Evolutionary conservation across 2,888 invertebrate genomes (phyloP).

Genomic region (Petrolisthes manimaculis): DNA sequence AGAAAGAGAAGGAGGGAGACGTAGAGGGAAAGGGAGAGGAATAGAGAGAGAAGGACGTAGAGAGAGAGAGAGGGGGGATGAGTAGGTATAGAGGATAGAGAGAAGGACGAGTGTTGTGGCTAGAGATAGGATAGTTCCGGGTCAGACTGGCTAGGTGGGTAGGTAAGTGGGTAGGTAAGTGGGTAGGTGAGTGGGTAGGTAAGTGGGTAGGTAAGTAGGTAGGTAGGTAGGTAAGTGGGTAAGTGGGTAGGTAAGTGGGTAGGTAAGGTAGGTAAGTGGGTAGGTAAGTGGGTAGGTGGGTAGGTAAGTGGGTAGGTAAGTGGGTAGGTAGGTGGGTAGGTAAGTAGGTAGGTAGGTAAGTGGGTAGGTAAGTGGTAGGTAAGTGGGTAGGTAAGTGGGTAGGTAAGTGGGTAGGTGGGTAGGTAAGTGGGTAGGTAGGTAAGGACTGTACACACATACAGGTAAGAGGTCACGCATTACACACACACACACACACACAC

Average conservation of each 20-base stretch:
- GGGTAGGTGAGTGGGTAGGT: background rate
- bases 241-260: background rate
- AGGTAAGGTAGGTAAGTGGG: too few relatives aligned
- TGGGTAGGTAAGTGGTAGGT: too few relatives aligned
- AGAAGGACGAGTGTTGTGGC: background rate
- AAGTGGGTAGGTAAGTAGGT: background rate
- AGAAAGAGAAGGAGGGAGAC: background rate
- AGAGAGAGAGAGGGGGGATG: background rate
- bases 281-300: too few relatives aligned
- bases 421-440: too few relatives aligned
- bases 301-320: too few relatives aligned
- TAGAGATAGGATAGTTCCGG: background rate
- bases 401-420: too few relatives aligned
- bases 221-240: background rate
- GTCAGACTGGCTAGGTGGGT: background rate
- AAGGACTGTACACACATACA: background rate
- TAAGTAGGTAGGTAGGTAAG: too few relatives aligned
- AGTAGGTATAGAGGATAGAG: background rate
- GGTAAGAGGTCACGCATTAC: too few relatives aligned
- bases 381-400: too few relatives aligned
- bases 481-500: conserved; percentile 1
- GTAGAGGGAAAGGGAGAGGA: background rate
- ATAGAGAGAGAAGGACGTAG: background rate
- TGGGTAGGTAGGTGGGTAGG: too few relatives aligned
- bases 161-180: background rate